A percentile compares a stretch with the other conserved stretches of the same genome.
Conservation (phyloP, 2,113 vertebrate species). For the Zonotrichia leucophrys region DNA sequence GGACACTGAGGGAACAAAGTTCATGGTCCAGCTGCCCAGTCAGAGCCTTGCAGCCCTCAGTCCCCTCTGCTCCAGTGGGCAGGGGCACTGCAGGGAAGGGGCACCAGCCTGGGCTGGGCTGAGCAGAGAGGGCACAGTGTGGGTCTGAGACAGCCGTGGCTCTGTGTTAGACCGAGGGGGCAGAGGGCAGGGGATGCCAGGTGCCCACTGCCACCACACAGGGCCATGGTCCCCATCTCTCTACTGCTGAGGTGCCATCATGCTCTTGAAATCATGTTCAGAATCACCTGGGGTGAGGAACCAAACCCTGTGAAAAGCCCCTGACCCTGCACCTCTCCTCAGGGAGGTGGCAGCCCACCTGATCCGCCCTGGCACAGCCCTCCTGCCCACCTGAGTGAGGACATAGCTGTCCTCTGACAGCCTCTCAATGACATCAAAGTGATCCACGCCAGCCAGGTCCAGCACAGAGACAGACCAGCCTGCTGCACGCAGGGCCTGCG, state of each 20-base stretch:
- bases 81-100: background rate
- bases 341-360: background rate
- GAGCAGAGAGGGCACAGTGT: background rate
- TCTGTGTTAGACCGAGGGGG: background rate
- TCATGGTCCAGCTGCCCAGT: background rate
- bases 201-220: accelerated
- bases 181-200: background rate
- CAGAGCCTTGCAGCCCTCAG: background rate
- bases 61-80: accelerated
- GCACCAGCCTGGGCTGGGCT: background rate
- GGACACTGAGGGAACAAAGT: background rate
- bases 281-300: slow-evolving; percentile 57
- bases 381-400: slow-evolving; percentile 72
- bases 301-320: background rate
- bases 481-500: background rate
- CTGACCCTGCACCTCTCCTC: accelerated
- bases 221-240: background rate
- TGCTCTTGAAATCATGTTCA: slow-evolving; percentile 65
- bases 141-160: background rate
- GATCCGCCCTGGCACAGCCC: accelerated
- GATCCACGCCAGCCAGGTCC: slow-evolving; percentile 61
- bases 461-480: slow-evolving; percentile 64
- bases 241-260: background rate
- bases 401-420: slow-evolving; percentile 28
- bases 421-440: slow-evolving; percentile 77